Conservation (phyloP, 53 echinoderm and acorn worm species). For the Holothuria scabra region DNA sequence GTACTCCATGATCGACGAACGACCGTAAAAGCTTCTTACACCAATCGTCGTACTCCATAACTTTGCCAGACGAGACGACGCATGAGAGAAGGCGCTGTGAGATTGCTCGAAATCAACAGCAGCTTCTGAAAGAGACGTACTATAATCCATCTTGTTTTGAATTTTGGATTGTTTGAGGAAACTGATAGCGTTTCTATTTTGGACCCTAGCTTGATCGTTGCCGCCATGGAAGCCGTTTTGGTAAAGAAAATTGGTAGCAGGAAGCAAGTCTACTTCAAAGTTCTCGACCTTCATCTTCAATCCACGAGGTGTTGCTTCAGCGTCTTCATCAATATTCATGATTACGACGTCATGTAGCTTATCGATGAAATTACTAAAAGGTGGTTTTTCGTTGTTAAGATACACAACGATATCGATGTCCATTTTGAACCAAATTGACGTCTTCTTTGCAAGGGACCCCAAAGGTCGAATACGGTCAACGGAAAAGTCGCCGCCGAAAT, state of each 20-base stretch:
- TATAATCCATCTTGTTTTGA: neutral
- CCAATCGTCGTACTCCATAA: constrained; percentile 18
- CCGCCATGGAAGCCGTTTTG: neutral
- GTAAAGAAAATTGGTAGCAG: constrained; percentile 19
- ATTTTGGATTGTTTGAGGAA: neutral
- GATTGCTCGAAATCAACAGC: constrained; percentile 18
- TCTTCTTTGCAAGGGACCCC: constrained; percentile 15
- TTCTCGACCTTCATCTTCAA: constrained; percentile 1
- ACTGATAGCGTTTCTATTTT: neutral
- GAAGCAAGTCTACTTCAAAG: constrained; percentile 8
- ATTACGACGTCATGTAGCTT: neutral
- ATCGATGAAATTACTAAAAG: neutral
- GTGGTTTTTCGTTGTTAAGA: constrained; percentile 26
- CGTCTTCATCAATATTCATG: neutral
- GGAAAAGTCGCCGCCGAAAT: neutral
- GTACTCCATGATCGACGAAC: constrained; percentile 48
- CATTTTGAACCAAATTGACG: neutral
- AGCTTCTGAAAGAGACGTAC: constrained; percentile 26
- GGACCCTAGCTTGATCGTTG: neutral
- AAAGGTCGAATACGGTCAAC: constrained; percentile 13
- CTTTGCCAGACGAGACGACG: constrained; percentile 39
- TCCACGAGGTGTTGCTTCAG: neutral
- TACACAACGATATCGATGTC: constrained; percentile 23
- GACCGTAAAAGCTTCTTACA: neutral
- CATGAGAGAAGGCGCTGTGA: constrained; percentile 32